These are phyloP conservation scores for Hemichromis elongatus DNA, from an alignment of 2,113 vertebrate species.

Conservation along the genomic window DNA sequence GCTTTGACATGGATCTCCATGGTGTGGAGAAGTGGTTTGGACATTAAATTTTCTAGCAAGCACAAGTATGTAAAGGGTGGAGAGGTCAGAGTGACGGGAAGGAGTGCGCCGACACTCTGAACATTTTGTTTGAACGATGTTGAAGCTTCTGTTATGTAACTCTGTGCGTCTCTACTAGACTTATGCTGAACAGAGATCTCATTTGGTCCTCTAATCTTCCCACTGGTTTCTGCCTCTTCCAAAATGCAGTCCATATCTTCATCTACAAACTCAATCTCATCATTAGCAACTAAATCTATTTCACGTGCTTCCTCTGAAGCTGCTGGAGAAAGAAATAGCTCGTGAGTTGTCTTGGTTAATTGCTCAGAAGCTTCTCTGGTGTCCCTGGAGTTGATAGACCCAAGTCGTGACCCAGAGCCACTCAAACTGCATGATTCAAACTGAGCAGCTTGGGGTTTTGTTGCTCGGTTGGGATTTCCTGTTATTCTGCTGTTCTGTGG, in stretches of 20 bases:
- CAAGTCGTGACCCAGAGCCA: not conserved
- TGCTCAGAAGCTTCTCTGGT: not conserved
- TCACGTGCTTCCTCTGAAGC: not conserved
- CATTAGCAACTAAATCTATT: not conserved
- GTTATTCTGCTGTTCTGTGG: not conserved
- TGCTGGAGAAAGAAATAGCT: not conserved
- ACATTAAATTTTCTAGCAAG: conserved; percentile 58
- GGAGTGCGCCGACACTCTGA: not conserved
- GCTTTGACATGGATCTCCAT: conserved; percentile 79
- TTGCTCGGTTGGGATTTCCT: not conserved
- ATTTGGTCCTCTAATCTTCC: not conserved
- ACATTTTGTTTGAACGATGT: not conserved
- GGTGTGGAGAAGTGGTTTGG: conserved; percentile 49
- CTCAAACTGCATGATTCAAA: not conserved
- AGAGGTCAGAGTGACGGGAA: conserved; percentile 55
- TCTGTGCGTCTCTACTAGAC: not conserved
- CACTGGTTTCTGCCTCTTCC: not conserved
- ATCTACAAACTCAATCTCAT: conserved; percentile 25
- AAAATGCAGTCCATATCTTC: conserved; percentile 47
- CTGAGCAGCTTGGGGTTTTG: not conserved
- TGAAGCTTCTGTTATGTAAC: not conserved
- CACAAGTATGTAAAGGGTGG: conserved; percentile 81
- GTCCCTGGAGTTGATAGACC: not conserved
- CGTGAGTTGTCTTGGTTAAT: not conserved
- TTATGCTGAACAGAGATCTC: not conserved